These are phyloP conservation scores for Eonycteris spelaea DNA, from an alignment of 2,113 vertebrate species.

Conservation along the genomic window DNA sequence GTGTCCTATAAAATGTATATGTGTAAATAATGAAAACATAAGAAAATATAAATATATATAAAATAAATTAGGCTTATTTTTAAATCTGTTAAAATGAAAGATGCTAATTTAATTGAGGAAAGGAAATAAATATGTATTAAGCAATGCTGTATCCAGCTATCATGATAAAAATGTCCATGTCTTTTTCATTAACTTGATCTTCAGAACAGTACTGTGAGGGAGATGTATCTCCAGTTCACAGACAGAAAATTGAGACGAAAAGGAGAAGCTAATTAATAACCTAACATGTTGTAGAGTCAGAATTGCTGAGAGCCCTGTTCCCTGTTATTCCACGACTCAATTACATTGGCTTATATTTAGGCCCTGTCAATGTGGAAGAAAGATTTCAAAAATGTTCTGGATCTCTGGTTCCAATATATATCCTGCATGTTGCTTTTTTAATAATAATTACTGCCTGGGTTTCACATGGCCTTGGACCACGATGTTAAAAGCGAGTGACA, in stretches of 20 bases:
- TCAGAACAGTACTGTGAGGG: neutral
- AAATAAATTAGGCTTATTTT: neutral
- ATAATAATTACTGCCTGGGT: neutral
- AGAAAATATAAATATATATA: neutral
- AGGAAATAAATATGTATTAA: neutral
- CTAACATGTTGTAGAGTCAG: neutral
- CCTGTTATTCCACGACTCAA: neutral
- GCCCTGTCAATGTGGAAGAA: neutral
- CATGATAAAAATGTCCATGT: neutral
- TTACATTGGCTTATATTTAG: neutral
- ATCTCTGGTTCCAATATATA: neutral
- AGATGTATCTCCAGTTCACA: neutral
- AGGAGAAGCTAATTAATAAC: neutral
- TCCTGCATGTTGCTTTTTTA: neutral
- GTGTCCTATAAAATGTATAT: neutral
- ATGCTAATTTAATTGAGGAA: neutral
- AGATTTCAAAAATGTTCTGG: constrained; percentile 4
- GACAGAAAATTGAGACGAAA: neutral
- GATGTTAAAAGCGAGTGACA: neutral
- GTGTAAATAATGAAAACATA: neutral
- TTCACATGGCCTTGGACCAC: neutral
- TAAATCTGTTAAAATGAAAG: constrained; percentile 8
- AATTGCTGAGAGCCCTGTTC: neutral
- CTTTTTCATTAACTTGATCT: neutral
- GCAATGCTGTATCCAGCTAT: neutral